Base-by-base conservation (phyloP, 2,113 vertebrate genomes). In the Clarias gariepinus region DNA sequence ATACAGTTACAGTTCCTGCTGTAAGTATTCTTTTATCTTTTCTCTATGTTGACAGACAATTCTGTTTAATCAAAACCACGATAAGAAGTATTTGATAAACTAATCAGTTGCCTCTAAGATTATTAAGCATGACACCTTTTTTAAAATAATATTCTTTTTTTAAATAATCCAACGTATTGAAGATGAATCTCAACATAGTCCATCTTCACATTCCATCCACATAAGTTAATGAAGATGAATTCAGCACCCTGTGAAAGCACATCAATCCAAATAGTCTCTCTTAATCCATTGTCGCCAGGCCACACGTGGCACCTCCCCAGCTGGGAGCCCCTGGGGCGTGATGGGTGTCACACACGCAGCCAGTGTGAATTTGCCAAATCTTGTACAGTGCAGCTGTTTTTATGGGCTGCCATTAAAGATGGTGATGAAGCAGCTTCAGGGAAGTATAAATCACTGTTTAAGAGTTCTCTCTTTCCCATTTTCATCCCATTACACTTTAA, bases 221-320 rank as follows among this genome's bases (percentile, higher is more conserved):
- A 28, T 25, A 53, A 86, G 84, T 81, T 90, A 86, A 88, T 66
- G 89, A 90, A 82, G 66, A 90, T 47, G 80, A 91, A 87, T 91
- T 82, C 90, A 2, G 81, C 63, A 69, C n/a, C 10, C 88, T 79
- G 81, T 91, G 91, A n/a, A 30, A 69, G 77, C 81, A 33, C 91
- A 88, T 93, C 90, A 89, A 87, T 93, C 91, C 88, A 84, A 86
- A 90, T 16, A 52, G 84, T 89, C 89, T 89, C 88, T 88, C 58
- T 86, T 79, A 91, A 91, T 88, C 89, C 74, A 58, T 12, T 5
- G n/a, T 19, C 25, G n/a, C 36, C 71, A 77, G 41, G 19, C 60
- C 58, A 85, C 36, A 28, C 41, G 19, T 52, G 84, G 90, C 83
- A 7, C 74, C 0, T 83, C 89, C 80, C 83, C 87, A 81, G 87